These are phyloP conservation scores for Netelia inedita DNA, from an alignment of 2,888 invertebrate genomes.

Conservation along the genomic window DNA sequence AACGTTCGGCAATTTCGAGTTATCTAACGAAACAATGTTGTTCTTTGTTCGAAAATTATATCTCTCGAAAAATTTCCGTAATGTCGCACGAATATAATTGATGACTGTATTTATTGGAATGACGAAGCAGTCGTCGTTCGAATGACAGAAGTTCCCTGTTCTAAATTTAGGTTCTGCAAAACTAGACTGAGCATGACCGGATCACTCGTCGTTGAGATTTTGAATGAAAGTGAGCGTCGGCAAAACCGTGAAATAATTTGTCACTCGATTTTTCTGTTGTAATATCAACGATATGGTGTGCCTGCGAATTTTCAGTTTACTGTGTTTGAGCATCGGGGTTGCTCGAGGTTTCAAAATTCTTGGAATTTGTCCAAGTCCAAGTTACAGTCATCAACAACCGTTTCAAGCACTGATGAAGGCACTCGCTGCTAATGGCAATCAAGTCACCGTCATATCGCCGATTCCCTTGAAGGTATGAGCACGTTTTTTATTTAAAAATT, in stretches of 20 bases:
- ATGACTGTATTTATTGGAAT: not conserved
- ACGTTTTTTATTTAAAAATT: conserved; percentile 52
- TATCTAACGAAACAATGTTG: not conserved
- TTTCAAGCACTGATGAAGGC: conserved; percentile 82
- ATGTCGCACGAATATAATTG: not conserved
- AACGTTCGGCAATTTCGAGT: too few species aligned
- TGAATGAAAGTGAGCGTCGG: conserved; percentile 28
- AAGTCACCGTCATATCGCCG: conserved; percentile 80
- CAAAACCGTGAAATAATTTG: not conserved
- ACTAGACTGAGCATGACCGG: not conserved
- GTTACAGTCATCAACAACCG: conserved; percentile 82
- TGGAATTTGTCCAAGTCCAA: conserved; percentile 80
- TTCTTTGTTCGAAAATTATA: not conserved
- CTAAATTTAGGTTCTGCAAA: not conserved
- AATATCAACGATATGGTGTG: conserved; percentile 26
- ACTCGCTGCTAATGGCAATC: conserved; percentile 78
- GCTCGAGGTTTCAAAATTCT: conserved; percentile 76
- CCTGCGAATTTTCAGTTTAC: conserved; percentile 12
- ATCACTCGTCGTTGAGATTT: conserved; percentile 51
- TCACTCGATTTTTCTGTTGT: not conserved
- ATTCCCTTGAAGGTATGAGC: conserved; percentile 77
- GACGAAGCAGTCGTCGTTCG: not conserved
- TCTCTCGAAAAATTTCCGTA: not conserved
- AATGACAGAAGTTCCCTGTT: not conserved
- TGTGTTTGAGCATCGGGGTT: conserved; percentile 12